Evolutionary conservation across 1,140 invertebrate species (phyloP).

Genomic region (Pseudoatta argentina): DNA sequence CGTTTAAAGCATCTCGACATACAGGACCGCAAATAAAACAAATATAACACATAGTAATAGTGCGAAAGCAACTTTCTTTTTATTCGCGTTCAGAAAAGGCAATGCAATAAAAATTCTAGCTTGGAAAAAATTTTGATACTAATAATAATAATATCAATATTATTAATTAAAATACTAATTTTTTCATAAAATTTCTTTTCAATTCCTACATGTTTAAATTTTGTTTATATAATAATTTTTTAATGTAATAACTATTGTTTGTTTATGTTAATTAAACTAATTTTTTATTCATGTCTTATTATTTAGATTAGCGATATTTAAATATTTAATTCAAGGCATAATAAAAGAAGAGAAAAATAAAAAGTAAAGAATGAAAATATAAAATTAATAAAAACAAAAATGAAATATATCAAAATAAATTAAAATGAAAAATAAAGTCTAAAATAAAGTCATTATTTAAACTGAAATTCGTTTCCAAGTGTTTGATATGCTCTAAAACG

Average conservation of each 20-base stretch:
- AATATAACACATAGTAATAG: background rate
- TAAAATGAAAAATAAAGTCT: background rate
- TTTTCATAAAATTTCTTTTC: no score
- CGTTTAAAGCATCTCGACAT: background rate
- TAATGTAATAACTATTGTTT: background rate
- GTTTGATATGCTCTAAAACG: background rate
- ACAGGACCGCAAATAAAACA: background rate
- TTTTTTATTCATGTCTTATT: background rate
- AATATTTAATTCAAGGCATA: background rate
- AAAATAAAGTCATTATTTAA: background rate
- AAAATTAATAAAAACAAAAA: slow-evolving; percentile 4
- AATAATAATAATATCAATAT: background rate
- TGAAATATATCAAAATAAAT: slow-evolving; percentile 2
- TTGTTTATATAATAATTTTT: background rate
- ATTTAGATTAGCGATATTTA: background rate
- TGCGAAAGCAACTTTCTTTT: background rate
- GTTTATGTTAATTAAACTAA: background rate
- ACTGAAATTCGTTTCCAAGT: background rate
- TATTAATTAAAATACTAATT: background rate
- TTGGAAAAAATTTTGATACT: background rate
- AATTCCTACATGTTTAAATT: background rate
- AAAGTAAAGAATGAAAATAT: background rate
- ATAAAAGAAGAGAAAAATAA: background rate
- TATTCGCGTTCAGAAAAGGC: background rate
- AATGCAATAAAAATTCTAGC: background rate